Conservation (phyloP, 2,888 invertebrate genomes). For the Brassicogethes aeneus region DNA sequence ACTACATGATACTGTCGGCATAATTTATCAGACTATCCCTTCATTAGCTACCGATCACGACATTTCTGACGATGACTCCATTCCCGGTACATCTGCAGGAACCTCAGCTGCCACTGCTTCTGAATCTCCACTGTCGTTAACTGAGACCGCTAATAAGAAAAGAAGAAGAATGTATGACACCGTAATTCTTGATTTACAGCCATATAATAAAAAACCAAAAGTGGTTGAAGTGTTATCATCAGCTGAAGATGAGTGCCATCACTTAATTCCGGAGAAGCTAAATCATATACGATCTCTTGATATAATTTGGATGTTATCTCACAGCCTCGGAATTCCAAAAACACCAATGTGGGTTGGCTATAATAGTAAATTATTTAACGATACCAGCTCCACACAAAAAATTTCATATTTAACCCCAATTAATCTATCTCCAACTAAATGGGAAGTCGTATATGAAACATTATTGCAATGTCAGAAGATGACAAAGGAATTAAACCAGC, state of each 20-base stretch:
- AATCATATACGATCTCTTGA: too few species aligned
- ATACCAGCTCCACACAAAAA: conserved; percentile 19
- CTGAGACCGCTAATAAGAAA: conserved; percentile 5
- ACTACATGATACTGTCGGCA: too few species aligned
- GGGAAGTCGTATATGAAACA: conserved; percentile 21
- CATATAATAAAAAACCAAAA: too few species aligned
- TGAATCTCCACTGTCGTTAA: conserved; percentile 1
- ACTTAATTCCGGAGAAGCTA: too few species aligned
- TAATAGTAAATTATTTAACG: conserved; percentile 18
- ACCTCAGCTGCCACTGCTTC: not conserved
- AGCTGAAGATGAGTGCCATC: too few species aligned
- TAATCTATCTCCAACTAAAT: conserved; percentile 26
- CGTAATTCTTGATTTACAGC: too few species aligned
- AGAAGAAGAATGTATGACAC: conserved; percentile 5
- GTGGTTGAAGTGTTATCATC: too few species aligned
- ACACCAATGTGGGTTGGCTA: conserved; percentile 31
- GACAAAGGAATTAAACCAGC: conserved; percentile 18
- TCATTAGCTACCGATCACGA: too few species aligned
- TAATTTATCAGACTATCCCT: too few species aligned
- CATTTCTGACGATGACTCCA: too few species aligned
- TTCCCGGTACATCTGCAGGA: too few species aligned
- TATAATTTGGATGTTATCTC: conserved; percentile 19
- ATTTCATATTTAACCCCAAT: conserved; percentile 26
- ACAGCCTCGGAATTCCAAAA: conserved; percentile 19
- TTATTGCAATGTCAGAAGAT: conserved; percentile 19